Evolutionary conservation across 2,797 vertebrate species (phyloP).

Genomic region (Coendou prehensilis): DNA sequence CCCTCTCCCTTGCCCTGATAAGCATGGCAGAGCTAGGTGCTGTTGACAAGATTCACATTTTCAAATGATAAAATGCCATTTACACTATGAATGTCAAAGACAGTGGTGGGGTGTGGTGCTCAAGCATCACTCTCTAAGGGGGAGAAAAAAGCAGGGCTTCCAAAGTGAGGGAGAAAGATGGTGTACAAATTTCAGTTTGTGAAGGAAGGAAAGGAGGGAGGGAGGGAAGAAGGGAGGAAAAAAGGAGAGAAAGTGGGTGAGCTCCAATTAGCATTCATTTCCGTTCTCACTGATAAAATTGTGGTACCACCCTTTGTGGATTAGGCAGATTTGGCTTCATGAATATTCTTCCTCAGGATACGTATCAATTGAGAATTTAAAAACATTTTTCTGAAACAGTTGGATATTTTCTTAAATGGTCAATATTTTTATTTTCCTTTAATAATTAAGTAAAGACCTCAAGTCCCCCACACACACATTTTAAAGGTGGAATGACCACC

Average conservation of each 20-base stretch:
- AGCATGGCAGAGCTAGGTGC: slow-evolving; percentile 84
- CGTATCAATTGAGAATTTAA: slow-evolving; percentile 76
- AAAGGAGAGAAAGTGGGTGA: background rate
- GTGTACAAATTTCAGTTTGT: background rate
- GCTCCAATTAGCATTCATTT: slow-evolving; percentile 81
- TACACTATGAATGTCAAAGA: slow-evolving; percentile 84
- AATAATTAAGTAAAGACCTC: slow-evolving; percentile 61
- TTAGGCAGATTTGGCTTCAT: slow-evolving; percentile 83
- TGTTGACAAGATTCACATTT: slow-evolving; percentile 86
- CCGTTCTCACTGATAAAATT: slow-evolving; percentile 79
- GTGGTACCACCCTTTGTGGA: slow-evolving; percentile 76
- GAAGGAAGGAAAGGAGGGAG: background rate
- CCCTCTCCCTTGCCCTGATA: slow-evolving; percentile 79
- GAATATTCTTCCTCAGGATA: slow-evolving; percentile 72
- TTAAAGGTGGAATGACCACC: slow-evolving; percentile 2
- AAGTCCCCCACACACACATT: background rate
- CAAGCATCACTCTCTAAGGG: background rate
- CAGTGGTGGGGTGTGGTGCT: background rate
- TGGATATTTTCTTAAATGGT: slow-evolving; percentile 76
- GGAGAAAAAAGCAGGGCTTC: background rate
- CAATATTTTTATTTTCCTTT: slow-evolving; percentile 83
- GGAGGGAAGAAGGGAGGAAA: background rate
- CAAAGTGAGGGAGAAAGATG: background rate
- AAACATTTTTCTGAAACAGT: slow-evolving; percentile 68
- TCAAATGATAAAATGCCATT: slow-evolving; percentile 86